Percentiles rank a stretch among this genome's conserved stretches.
phyloP scores from a whole-genome alignment of 2,113 vertebrate species.

The Gymnarchus niloticus region DNA sequence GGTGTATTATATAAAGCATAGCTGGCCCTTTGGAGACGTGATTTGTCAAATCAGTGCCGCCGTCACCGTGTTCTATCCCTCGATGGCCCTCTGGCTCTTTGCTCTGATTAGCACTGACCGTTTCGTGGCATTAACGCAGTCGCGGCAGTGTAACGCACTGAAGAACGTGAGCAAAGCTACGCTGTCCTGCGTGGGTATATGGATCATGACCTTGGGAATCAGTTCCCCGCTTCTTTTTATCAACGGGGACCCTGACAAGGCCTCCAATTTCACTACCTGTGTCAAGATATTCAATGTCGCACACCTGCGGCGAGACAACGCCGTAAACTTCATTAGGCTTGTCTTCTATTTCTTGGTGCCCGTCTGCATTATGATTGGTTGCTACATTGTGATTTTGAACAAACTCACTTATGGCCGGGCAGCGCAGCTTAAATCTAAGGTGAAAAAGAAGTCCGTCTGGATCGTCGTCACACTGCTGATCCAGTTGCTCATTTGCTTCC shows the following conservation, averaged over 20 bases:
- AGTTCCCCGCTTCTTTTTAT: slow-evolving; percentile 71
- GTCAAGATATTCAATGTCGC: slow-evolving; percentile 80
- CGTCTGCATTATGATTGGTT: slow-evolving; percentile 83
- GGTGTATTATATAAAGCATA: slow-evolving; percentile 68
- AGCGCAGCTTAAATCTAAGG: slow-evolving; percentile 87
- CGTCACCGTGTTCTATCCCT: slow-evolving; percentile 86
- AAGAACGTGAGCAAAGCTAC: slow-evolving; percentile 80
- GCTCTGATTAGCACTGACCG: slow-evolving; percentile 87
- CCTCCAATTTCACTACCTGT: slow-evolving; percentile 75
- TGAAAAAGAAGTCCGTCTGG: slow-evolving; percentile 87
- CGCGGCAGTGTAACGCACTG: slow-evolving; percentile 78
- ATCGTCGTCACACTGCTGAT: slow-evolving; percentile 85
- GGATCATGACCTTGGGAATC: slow-evolving; percentile 79
- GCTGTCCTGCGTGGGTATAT: slow-evolving; percentile 69
- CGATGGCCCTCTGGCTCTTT: slow-evolving; percentile 87
- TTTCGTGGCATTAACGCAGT: slow-evolving; percentile 90
- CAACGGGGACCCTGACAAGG: slow-evolving; percentile 66
- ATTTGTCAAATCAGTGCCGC: slow-evolving; percentile 75
- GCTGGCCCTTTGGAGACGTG: slow-evolving; percentile 79
- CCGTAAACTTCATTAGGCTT: slow-evolving; percentile 73
- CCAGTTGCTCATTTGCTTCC: slow-evolving; percentile 85
- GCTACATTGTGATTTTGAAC: slow-evolving; percentile 80
- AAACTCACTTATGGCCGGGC: slow-evolving; percentile 77
- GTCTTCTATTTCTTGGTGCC: slow-evolving; percentile 86
- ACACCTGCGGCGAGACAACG: slow-evolving; percentile 67